These are phyloP conservation scores for Tipula lateralis DNA, from an alignment of 2,888 invertebrate genomes.

Conservation along the genomic window DNA sequence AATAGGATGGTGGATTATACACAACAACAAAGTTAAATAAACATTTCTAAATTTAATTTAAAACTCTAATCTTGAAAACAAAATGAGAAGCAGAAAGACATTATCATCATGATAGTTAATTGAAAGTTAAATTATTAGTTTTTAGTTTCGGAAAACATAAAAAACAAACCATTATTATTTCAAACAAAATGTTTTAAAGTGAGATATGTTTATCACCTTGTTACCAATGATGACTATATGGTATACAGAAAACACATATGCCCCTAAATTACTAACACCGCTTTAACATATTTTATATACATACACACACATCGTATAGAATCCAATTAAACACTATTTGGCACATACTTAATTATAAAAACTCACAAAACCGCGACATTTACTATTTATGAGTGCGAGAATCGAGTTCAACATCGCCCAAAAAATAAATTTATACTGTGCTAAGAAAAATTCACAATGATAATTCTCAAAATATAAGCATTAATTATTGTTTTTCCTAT, in stretches of 20 bases:
- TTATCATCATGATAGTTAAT: constrained; percentile 14
- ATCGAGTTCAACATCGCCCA: background rate
- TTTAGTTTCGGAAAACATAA: background rate
- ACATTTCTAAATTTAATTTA: background rate
- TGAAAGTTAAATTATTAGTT: background rate
- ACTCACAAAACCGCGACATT: background rate
- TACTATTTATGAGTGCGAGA: background rate
- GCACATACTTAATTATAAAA: background rate
- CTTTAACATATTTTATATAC: background rate
- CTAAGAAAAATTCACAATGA: background rate
- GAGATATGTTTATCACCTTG: background rate
- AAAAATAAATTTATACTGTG: background rate
- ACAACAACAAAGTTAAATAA: background rate
- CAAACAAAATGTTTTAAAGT: background rate
- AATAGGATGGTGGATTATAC: background rate
- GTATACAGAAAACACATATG: background rate
- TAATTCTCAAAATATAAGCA: too few relatives aligned
- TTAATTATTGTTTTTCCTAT: background rate
- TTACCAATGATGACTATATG: too few relatives aligned
- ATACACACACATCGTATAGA: background rate
- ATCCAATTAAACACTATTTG: background rate
- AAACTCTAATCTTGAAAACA: background rate
- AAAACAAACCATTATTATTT: background rate
- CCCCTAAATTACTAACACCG: background rate
- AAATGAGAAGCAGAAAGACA: constrained; percentile 15